Percentiles rank a stretch among this genome's conserved stretches.
phyloP scores from a whole-genome alignment of 2,113 vertebrate species.

The Asarcornis scutulata region DNA sequence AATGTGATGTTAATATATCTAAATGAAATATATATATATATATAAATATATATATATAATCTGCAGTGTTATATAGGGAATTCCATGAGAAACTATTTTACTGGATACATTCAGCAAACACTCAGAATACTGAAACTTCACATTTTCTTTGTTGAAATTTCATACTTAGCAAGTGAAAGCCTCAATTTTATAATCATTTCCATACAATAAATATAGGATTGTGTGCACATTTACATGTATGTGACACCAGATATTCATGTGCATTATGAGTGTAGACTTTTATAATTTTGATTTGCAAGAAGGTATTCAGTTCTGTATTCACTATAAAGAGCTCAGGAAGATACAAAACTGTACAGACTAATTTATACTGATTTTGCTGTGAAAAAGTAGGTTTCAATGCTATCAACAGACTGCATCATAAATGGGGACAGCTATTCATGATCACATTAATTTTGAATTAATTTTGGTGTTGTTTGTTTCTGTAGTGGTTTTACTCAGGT shows the following conservation, averaged over 20 bases:
- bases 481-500: too few species aligned
- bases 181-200: background rate
- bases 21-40: background rate
- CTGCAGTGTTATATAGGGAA: background rate
- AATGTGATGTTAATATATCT: background rate
- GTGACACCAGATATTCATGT: background rate
- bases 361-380: background rate
- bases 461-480: background rate
- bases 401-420: background rate
- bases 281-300: background rate
- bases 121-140: background rate
- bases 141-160: background rate
- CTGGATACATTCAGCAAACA: background rate
- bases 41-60: too few species aligned
- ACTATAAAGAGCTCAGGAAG: background rate
- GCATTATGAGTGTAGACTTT: background rate
- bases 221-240: rapidly evolving
- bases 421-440: background rate
- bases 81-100: rapidly evolving
- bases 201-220: background rate
- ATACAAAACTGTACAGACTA: background rate
- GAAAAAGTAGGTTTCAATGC: background rate
- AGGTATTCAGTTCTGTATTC: background rate
- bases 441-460: background rate
- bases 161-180: background rate